Conservation (phyloP, 2,888 invertebrate genomes). For the Cataglyphis livida region DNA sequence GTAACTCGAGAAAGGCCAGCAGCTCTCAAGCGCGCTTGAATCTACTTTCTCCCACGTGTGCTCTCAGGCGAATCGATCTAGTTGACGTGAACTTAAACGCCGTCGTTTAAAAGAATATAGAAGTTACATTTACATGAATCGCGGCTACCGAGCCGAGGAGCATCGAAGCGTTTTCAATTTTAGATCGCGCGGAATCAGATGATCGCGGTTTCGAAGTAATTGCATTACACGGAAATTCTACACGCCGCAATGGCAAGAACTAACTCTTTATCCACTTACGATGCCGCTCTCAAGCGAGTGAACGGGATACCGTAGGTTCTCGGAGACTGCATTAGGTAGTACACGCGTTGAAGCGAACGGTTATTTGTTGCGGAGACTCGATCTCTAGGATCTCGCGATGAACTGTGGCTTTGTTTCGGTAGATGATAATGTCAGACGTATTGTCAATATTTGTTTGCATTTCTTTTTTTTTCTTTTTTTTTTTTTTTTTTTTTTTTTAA, state of each 20-base stretch:
- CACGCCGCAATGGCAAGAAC: slow-evolving; percentile 26
- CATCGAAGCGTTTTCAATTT: slow-evolving; percentile 14
- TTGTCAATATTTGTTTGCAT: slow-evolving; percentile 1
- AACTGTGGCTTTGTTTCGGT: background rate
- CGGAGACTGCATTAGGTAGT: background rate
- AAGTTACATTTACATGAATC: background rate
- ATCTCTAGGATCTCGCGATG: slow-evolving; percentile 44
- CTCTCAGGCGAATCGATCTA: slow-evolving; percentile 37
- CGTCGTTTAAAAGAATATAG: background rate
- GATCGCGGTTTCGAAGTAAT: background rate
- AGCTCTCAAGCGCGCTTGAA: background rate
- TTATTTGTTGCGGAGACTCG: slow-evolving; percentile 27
- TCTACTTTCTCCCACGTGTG: slow-evolving; percentile 28
- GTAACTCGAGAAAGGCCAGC: slow-evolving; percentile 1
- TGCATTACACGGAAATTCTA: slow-evolving; percentile 1
- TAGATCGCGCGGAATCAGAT: slow-evolving; percentile 6
- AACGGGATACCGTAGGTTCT: slow-evolving; percentile 13
- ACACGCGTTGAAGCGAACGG: slow-evolving; percentile 4
- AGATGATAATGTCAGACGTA: background rate
- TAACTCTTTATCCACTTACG: background rate
- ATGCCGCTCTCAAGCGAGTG: slow-evolving; percentile 24
- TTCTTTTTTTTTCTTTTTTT: background rate
- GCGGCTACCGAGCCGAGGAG: background rate
- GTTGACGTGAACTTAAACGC: slow-evolving; percentile 11
- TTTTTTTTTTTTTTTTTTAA: background rate